phyloP scores from a whole-genome alignment of 2,888 invertebrate genomes.

The Drosophila anceps region DNA sequence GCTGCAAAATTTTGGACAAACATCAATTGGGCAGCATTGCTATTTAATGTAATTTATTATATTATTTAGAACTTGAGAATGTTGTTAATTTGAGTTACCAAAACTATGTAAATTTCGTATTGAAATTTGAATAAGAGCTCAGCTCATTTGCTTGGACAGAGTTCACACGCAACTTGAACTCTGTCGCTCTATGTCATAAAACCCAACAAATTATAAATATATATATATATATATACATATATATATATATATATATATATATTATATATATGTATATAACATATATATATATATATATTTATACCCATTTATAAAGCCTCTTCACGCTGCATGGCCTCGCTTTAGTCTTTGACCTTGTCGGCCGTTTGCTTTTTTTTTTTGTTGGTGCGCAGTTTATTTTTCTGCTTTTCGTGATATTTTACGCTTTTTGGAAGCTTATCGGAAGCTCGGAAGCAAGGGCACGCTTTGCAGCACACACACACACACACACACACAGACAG shows the following conservation, averaged over 20 bases:
- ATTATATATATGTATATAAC: not conserved
- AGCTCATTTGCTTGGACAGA: not conserved
- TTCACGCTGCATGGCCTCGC: conserved; percentile 39
- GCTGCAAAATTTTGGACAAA: not conserved
- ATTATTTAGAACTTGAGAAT: not conserved
- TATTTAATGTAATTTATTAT: not conserved
- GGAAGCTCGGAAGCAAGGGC: conserved; percentile 71
- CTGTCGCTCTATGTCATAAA: not conserved
- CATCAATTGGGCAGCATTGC: not conserved
- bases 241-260: not conserved
- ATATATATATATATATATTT: not conserved
- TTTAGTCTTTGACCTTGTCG: conserved; percentile 66
- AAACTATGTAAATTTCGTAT: not conserved
- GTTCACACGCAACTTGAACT: conserved; percentile 7
- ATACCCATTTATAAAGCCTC: conserved; percentile 3
- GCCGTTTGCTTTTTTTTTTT: conserved; percentile 17
- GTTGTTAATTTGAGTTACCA: not conserved
- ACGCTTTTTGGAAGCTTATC: conserved; percentile 54
- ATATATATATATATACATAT: not conserved
- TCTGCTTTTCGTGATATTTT: conserved; percentile 66
- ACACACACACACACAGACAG: no score
- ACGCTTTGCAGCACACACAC: conserved; percentile 42
- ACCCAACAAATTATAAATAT: not conserved
- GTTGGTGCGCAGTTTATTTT: conserved; percentile 4
- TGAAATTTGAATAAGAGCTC: not conserved